Conservation (phyloP, 2,113 vertebrate species). For the Rhodinocichla rosea region DNA sequence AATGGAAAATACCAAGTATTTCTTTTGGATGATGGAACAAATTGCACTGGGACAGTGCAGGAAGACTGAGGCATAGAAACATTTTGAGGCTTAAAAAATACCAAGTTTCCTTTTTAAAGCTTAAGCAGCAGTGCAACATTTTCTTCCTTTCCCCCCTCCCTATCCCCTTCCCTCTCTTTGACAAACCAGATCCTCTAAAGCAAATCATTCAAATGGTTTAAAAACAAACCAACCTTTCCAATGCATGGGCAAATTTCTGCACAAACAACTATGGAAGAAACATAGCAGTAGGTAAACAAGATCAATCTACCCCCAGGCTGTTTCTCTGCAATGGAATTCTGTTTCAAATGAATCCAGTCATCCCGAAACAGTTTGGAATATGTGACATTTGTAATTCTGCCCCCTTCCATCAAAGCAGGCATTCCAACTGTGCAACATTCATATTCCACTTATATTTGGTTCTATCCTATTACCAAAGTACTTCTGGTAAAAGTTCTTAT, state of each 20-base stretch:
- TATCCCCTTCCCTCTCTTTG: neutral
- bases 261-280: neutral
- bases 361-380: slow-evolving; percentile 30
- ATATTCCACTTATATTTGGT: slow-evolving; percentile 38
- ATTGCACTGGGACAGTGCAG: neutral
- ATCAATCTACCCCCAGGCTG: neutral
- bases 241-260: neutral
- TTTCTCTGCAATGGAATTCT: neutral
- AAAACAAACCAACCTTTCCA: neutral
- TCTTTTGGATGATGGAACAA: neutral
- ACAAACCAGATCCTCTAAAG: neutral
- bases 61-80: neutral
- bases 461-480: slow-evolving; percentile 4
- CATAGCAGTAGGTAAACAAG: neutral
- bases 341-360: neutral
- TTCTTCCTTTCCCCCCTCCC: too few species aligned
- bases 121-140: neutral
- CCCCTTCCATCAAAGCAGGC: neutral
- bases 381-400: slow-evolving; percentile 5
- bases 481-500: slow-evolving; percentile 9
- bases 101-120: neutral
- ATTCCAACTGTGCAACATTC: slow-evolving; percentile 20
- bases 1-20: neutral
- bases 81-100: neutral
- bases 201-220: neutral